A percentile compares a stretch with the other conserved stretches of the same genome.
phyloP scores from a whole-genome alignment of 2,888 invertebrate species.

The Macrophya annulata region DNA sequence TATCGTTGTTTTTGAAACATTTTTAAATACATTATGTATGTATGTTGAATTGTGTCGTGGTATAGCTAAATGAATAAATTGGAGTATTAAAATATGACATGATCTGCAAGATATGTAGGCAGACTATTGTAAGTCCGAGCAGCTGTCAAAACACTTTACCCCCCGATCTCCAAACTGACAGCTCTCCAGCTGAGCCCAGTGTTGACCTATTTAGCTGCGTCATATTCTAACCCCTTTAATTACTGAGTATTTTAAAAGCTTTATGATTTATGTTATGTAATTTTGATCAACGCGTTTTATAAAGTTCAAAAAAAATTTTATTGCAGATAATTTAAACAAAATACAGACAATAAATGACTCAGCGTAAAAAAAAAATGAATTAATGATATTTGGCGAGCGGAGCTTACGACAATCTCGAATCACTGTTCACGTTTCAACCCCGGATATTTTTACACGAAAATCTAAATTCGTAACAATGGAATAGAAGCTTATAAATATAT shows the following conservation, averaged over 20 bases:
- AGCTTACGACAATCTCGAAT: neutral
- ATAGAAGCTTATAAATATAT: neutral
- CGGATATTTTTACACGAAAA: neutral
- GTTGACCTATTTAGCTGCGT: slow-evolving; percentile 51
- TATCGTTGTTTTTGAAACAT: neutral
- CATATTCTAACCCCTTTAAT: slow-evolving; percentile 38
- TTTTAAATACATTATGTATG: neutral
- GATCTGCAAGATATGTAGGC: slow-evolving; percentile 14
- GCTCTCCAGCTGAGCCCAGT: slow-evolving; percentile 46
- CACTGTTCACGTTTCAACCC: neutral
- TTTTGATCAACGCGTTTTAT: neutral
- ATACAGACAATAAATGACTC: slow-evolving; percentile 27
- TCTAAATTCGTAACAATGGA: slow-evolving; percentile 1
- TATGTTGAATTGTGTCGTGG: neutral
- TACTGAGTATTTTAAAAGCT: neutral
- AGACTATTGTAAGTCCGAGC: slow-evolving; percentile 31
- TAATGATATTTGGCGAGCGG: neutral
- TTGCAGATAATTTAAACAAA: neutral
- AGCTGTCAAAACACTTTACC: slow-evolving; percentile 55
- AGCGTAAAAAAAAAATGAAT: neutral
- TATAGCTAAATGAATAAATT: neutral
- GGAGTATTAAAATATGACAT: neutral
- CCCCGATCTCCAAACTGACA: slow-evolving; percentile 36
- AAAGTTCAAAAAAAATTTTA: neutral
- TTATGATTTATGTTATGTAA: neutral